Evolutionary conservation across 1,140 invertebrate species (phyloP).

Genomic region (Orius insidiosus): DNA sequence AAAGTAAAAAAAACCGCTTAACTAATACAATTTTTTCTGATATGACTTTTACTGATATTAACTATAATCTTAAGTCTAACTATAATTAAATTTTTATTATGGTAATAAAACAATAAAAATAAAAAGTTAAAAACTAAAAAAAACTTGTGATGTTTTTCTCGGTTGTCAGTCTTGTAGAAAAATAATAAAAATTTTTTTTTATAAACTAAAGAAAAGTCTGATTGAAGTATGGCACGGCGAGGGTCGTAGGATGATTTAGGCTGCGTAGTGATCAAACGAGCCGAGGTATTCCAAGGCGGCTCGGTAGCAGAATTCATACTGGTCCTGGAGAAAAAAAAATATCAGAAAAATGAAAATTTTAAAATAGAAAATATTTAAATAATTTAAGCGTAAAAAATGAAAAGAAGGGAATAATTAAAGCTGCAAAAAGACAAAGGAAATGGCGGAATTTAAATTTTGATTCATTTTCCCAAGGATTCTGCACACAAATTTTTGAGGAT

Average conservation of each 20-base stretch:
- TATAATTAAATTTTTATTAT: neutral
- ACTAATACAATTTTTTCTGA: too few species aligned
- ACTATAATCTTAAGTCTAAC: too few species aligned
- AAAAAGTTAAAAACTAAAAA: neutral
- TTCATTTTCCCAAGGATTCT: too few species aligned
- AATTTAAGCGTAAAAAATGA: too few species aligned
- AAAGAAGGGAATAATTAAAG: too few species aligned
- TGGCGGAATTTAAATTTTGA: too few species aligned
- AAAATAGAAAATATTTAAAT: too few species aligned
- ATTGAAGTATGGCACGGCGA: neutral
- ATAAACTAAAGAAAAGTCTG: neutral
- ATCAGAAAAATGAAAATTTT: too few species aligned
- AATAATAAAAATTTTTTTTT: neutral
- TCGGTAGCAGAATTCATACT: conserved; percentile 98
- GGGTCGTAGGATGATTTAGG: conserved; percentile 5
- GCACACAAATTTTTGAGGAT: too few species aligned
- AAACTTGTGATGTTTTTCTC: neutral
- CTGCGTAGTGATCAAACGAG: conserved; percentile 80
- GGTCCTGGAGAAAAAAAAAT: conserved; percentile 57
- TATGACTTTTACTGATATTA: too few species aligned
- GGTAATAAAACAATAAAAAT: neutral
- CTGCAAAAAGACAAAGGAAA: too few species aligned
- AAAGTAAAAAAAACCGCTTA: too few species aligned
- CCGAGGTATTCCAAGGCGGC: conserved; percentile 94
- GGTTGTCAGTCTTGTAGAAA: neutral